Conservation (phyloP, 2,888 invertebrate genomes). For the Adela reaumurella region DNA sequence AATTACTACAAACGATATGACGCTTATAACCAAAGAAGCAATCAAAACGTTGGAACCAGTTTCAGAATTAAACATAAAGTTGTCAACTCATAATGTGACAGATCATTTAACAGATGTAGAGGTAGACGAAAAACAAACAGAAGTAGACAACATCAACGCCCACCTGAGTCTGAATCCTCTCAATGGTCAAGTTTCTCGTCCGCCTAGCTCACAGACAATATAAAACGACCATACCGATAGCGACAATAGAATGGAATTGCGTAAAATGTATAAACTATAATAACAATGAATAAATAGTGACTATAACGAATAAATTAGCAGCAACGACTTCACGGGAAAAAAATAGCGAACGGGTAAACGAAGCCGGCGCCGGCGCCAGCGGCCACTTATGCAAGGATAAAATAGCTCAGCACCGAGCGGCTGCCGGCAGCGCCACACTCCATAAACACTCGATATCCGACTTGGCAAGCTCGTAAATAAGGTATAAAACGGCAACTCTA, state of each 20-base stretch:
- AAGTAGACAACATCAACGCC: not conserved
- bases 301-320: constrained; percentile 51
- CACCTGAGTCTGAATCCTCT: not conserved
- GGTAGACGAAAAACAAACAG: not conserved
- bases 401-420: constrained; percentile 27
- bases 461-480: not conserved
- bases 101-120: no score
- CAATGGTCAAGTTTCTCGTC: not conserved
- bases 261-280: not conserved
- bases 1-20: no score
- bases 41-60: no score
- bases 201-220: not conserved
- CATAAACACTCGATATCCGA: not conserved
- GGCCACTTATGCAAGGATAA: constrained; percentile 30
- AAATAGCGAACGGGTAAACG: constrained; percentile 26
- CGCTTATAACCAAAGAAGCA: no score
- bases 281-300: constrained; percentile 6
- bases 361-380: constrained; percentile 46
- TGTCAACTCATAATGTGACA: no score
- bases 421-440: constrained; percentile 16
- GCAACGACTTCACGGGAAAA: constrained; percentile 34
- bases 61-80: no score
- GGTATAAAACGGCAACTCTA: constrained; percentile 10
- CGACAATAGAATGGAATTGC: not conserved
- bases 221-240: not conserved